These are phyloP conservation scores for Muscina levida DNA, from an alignment of 2,888 invertebrate genomes.

Conservation along the genomic window DNA sequence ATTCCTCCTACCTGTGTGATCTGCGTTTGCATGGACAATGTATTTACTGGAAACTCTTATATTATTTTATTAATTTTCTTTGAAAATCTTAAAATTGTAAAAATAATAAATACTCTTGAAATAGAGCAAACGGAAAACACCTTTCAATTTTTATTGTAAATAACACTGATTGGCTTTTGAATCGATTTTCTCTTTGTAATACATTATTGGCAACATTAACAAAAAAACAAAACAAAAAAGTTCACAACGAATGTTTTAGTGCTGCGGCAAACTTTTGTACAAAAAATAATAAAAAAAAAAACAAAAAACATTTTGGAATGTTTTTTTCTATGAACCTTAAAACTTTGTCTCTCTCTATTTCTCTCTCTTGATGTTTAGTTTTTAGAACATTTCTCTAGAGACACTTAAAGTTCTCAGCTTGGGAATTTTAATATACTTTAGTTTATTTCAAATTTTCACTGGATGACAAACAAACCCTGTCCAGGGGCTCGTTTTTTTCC, in stretches of 20 bases:
- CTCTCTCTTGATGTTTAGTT: conserved; percentile 44
- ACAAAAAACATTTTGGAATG: conserved; percentile 43
- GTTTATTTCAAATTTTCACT: too few species aligned
- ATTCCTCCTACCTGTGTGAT: conserved; percentile 80
- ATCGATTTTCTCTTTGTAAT: conserved; percentile 4
- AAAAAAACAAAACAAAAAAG: too few species aligned
- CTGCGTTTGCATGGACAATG: conserved; percentile 88
- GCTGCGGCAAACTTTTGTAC: conserved; percentile 43
- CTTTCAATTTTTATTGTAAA: conserved; percentile 48
- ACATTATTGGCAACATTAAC: too few species aligned
- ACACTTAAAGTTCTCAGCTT: neutral
- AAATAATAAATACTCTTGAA: conserved; percentile 15
- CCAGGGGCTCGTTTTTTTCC: conserved; percentile 45
- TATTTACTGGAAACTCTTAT: conserved; percentile 79
- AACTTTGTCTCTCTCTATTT: conserved; percentile 32
- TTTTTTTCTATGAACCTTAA: conserved; percentile 21
- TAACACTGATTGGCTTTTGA: conserved; percentile 49
- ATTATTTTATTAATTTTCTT: conserved; percentile 24
- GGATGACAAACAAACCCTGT: conserved; percentile 57
- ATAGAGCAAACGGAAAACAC: neutral
- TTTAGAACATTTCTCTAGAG: conserved; percentile 36
- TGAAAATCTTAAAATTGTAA: conserved; percentile 20
- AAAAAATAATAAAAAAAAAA: conserved; percentile 40
- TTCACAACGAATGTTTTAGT: too few species aligned
- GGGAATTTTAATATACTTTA: neutral